These are phyloP conservation scores for Pterocles burchelli DNA, from an alignment of 2,113 vertebrate species.

Conservation along the genomic window DNA sequence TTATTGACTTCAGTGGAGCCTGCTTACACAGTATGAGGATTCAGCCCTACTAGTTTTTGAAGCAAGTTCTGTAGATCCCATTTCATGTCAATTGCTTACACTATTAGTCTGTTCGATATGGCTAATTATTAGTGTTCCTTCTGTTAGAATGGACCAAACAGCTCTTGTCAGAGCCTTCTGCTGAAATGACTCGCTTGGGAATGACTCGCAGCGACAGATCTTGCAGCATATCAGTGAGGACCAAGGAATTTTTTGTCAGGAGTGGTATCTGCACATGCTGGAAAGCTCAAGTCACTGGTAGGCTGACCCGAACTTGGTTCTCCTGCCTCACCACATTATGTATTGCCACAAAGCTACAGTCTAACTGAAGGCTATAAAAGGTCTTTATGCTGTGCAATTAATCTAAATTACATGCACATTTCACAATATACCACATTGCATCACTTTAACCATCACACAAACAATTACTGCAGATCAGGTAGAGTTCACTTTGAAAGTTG, in stretches of 20 bases:
- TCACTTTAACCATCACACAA: background rate
- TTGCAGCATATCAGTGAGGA: background rate
- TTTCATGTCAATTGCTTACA: background rate
- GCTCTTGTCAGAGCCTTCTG: constrained; percentile 36
- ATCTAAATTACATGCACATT: background rate
- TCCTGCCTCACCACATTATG: background rate
- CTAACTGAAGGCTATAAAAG: background rate
- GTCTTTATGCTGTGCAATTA: constrained; percentile 30
- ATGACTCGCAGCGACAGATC: background rate
- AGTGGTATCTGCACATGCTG: rapidly evolving
- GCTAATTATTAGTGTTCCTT: constrained; percentile 24
- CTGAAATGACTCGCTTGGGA: background rate
- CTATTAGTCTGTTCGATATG: background rate
- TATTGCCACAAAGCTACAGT: background rate
- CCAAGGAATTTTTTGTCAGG: background rate
- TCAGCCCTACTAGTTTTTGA: background rate
- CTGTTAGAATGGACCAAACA: background rate
- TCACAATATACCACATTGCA: constrained; percentile 2
- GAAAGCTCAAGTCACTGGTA: background rate
- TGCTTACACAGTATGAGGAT: background rate
- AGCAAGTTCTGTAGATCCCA: background rate
- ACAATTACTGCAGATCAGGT: constrained; percentile 23
- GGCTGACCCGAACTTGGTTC: background rate
- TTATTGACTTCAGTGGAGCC: background rate
- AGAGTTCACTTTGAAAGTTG: constrained; percentile 24